phyloP scores from a whole-genome alignment of 2,113 vertebrate species.

The Loxodonta africana region DNA sequence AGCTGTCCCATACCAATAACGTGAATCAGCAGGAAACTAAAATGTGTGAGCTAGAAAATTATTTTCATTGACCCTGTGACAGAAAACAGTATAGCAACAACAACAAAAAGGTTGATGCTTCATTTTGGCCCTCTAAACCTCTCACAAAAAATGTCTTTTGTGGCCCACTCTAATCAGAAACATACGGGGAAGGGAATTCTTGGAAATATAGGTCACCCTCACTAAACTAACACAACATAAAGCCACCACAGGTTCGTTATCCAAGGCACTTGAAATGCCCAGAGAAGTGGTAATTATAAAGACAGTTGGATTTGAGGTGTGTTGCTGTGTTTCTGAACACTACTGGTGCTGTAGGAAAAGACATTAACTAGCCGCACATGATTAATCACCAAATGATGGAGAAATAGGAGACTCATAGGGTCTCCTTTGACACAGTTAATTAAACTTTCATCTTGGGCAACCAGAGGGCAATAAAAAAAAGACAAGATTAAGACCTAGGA shows the following conservation, averaged over 20 bases:
- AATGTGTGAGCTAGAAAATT: not conserved
- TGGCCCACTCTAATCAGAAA: not conserved
- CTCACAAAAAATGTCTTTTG: not conserved
- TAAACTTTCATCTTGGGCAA: constrained; percentile 66
- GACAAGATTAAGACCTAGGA: constrained; percentile 57
- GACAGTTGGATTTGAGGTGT: not conserved
- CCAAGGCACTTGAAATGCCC: not conserved
- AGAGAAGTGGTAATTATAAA: not conserved
- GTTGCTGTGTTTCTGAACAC: not conserved
- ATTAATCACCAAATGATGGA: constrained; percentile 67
- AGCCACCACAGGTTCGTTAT: not conserved
- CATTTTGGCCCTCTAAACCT: not conserved
- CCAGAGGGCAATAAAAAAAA: constrained; percentile 64
- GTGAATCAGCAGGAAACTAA: not conserved
- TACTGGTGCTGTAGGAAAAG: not conserved
- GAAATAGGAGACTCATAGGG: constrained; percentile 4
- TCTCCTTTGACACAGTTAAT: constrained; percentile 56
- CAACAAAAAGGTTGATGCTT: not conserved
- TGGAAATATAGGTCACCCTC: not conserved
- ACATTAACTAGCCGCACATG: not conserved
- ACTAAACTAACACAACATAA: not conserved
- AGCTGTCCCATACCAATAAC: not conserved
- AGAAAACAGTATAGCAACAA: not conserved
- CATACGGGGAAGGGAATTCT: not conserved
- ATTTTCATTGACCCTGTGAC: not conserved